A percentile compares a stretch with the other conserved stretches of the same genome.
phyloP scores from a whole-genome alignment of 2,113 vertebrate genomes.

The Paramormyrops kingsleyae region DNA sequence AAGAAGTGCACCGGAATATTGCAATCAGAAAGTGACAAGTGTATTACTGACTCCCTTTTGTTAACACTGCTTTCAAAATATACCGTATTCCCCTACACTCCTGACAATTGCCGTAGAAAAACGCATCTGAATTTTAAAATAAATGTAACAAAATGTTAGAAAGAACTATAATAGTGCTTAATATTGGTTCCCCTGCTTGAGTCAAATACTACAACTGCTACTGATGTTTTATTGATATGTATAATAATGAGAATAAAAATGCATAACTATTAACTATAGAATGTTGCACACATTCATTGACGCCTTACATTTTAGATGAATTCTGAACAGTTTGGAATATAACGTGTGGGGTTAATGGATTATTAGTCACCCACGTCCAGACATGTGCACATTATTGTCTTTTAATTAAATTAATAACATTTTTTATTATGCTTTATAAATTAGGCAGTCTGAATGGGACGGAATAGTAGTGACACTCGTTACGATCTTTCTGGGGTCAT shows the following conservation, averaged over 20 bases:
- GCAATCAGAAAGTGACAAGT: neutral
- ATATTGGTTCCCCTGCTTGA: neutral
- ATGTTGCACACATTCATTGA: neutral
- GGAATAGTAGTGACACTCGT: neutral
- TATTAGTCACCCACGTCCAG: neutral
- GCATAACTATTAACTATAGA: neutral
- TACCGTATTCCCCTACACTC: neutral
- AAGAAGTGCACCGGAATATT: neutral
- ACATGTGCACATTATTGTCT: neutral
- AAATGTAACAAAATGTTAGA: neutral
- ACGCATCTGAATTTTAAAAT: neutral
- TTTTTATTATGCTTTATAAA: neutral
- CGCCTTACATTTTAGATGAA: neutral
- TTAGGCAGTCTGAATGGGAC: neutral
- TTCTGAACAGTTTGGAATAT: neutral
- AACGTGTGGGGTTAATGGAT: neutral
- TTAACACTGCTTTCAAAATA: neutral
- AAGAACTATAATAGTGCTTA: neutral
- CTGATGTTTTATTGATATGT: neutral
- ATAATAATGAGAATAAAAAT: neutral
- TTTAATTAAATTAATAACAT: neutral
- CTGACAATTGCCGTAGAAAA: neutral
- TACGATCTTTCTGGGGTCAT: neutral
- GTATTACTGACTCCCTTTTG: neutral
- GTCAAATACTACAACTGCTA: neutral